Conservation (phyloP, 2,797 vertebrate species). For the Brachyrhaphis roseni region DNA sequence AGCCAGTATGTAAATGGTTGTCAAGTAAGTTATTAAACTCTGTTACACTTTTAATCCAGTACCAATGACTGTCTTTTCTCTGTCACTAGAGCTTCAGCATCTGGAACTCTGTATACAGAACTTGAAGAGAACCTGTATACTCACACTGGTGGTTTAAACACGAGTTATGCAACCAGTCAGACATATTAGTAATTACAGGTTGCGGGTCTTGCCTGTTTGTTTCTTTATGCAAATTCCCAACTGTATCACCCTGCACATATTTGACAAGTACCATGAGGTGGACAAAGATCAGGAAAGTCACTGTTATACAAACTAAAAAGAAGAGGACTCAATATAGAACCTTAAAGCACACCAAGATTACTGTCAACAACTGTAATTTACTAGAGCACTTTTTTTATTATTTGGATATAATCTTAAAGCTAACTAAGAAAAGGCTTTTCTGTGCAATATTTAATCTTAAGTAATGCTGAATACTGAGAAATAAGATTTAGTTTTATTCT, state of each 20-base stretch:
- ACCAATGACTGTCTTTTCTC: neutral
- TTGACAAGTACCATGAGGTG: neutral
- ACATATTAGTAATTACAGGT: neutral
- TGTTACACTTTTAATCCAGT: neutral
- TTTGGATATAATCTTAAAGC: neutral
- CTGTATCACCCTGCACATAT: neutral
- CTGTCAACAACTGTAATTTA: neutral
- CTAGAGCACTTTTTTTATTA: neutral
- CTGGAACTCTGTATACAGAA: neutral
- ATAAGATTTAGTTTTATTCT: conserved; percentile 51
- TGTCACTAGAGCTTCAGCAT: neutral
- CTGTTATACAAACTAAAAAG: neutral
- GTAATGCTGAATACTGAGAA: neutral
- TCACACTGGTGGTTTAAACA: neutral
- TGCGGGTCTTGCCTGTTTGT: neutral
- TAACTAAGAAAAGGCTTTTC: neutral
- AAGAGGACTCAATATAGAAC: neutral
- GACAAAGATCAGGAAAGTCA: neutral
- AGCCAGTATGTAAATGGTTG: neutral
- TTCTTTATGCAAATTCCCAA: neutral
- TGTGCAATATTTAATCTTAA: neutral
- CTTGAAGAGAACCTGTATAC: neutral
- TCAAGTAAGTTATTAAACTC: neutral
- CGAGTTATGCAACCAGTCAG: neutral
- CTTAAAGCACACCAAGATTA: neutral